These are phyloP conservation scores for Gymnothorax javanicus DNA, from an alignment of 2,797 vertebrate species.

Conservation along the genomic window DNA sequence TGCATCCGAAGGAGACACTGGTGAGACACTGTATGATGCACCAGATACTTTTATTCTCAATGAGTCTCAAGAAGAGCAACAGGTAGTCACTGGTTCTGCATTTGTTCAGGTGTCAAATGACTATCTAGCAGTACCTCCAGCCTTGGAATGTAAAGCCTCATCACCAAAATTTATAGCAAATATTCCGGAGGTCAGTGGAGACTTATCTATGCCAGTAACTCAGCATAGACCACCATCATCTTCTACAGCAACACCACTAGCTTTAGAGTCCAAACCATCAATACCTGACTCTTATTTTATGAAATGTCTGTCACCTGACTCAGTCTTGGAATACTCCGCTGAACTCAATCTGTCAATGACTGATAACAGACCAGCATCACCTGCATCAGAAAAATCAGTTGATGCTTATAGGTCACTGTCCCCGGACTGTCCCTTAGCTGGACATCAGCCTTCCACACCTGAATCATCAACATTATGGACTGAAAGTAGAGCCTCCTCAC, in stretches of 20 bases:
- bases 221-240: conserved; percentile 27
- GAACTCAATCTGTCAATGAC: conserved; percentile 24
- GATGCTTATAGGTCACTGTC: conserved; percentile 21
- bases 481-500: conserved; percentile 48
- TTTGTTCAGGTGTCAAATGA: conserved; percentile 57
- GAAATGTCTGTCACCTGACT: neutral
- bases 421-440: conserved; percentile 50
- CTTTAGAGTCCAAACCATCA: conserved; percentile 35
- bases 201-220: conserved; percentile 32
- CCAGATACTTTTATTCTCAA: conserved; percentile 24
- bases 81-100: conserved; percentile 23
- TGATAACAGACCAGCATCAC: conserved; percentile 48
- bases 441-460: conserved; percentile 15
- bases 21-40: conserved; percentile 16
- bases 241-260: conserved; percentile 28
- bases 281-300: conserved; percentile 41
- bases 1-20: conserved; percentile 17
- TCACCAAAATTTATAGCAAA: conserved; percentile 15
- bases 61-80: conserved; percentile 32
- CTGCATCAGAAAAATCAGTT: conserved; percentile 45
- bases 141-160: conserved; percentile 26
- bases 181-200: conserved; percentile 30
- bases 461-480: conserved; percentile 37
- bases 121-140: conserved; percentile 35
- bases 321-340: neutral